These are phyloP conservation scores for Hyaena hyaena DNA, from an alignment of 2,113 vertebrate species.

Conservation along the genomic window DNA sequence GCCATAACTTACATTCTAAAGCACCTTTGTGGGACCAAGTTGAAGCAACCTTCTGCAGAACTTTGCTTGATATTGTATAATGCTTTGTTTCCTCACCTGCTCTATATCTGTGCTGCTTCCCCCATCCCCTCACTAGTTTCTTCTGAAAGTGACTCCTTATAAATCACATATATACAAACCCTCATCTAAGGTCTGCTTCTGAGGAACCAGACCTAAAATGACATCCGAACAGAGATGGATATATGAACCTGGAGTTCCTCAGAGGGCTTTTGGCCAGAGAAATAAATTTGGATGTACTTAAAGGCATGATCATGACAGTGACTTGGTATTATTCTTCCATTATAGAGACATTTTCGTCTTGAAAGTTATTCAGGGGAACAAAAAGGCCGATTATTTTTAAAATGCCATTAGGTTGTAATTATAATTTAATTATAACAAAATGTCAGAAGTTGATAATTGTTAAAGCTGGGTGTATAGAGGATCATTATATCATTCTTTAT, in stretches of 20 bases:
- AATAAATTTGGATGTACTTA: not conserved
- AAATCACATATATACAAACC: not conserved
- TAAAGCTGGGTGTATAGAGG: not conserved
- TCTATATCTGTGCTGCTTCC: not conserved
- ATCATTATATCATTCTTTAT: not conserved
- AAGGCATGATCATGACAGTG: not conserved
- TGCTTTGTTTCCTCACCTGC: not conserved
- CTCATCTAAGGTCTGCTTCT: not conserved
- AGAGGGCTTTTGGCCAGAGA: not conserved
- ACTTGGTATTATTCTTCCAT: not conserved
- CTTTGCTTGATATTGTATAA: not conserved
- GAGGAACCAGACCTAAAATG: not conserved
- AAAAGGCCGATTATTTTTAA: not conserved
- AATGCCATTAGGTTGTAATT: not conserved
- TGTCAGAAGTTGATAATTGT: not conserved
- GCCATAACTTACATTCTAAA: not conserved
- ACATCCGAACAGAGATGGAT: not conserved
- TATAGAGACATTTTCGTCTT: not conserved
- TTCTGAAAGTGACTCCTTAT: not conserved
- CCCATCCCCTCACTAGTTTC: not conserved
- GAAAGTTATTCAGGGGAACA: not conserved
- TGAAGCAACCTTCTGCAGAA: not conserved
- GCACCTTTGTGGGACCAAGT: not conserved
- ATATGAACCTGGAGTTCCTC: not conserved
- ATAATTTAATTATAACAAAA: not conserved